A percentile compares a stretch with the other conserved stretches of the same genome.
These are phyloP conservation scores for Diabrotica virgifera DNA, from an alignment of 1,140 invertebrate species.

Conservation along the genomic window DNA sequence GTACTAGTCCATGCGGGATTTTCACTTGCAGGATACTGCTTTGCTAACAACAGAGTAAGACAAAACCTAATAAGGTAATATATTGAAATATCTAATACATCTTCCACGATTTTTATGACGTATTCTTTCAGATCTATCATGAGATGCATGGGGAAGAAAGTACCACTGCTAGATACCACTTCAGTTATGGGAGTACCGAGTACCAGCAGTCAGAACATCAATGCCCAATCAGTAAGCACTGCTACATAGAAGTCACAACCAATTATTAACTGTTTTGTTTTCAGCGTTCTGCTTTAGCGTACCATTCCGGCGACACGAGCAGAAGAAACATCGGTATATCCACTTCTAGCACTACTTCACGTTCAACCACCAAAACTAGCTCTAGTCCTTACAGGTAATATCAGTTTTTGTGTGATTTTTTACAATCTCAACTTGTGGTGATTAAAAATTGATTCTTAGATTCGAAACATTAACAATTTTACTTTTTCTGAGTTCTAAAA, in stretches of 20 bases:
- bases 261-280: conserved; percentile 24
- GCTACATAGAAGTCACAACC: neutral
- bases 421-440: neutral
- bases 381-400: conserved; percentile 81
- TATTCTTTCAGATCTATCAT: conserved; percentile 55
- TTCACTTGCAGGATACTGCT: conserved; percentile 78
- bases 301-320: conserved; percentile 64
- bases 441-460: neutral
- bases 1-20: conserved; percentile 72
- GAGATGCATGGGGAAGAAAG: conserved; percentile 78
- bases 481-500: too few relatives aligned
- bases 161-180: conserved; percentile 73
- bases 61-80: conserved; percentile 60
- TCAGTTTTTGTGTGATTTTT: conserved; percentile 1
- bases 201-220: conserved; percentile 72
- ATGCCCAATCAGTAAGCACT: conserved; percentile 54
- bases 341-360: conserved; percentile 90
- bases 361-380: conserved; percentile 91
- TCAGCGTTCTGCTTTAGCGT: conserved; percentile 78
- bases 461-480: neutral
- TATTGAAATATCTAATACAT: neutral
- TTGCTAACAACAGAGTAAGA: conserved; percentile 74
- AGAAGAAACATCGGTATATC: conserved; percentile 88
- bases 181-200: conserved; percentile 59
- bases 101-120: neutral